Conservation (phyloP, 2,797 vertebrate genomes). For the Trichosurus vulpecula region DNA sequence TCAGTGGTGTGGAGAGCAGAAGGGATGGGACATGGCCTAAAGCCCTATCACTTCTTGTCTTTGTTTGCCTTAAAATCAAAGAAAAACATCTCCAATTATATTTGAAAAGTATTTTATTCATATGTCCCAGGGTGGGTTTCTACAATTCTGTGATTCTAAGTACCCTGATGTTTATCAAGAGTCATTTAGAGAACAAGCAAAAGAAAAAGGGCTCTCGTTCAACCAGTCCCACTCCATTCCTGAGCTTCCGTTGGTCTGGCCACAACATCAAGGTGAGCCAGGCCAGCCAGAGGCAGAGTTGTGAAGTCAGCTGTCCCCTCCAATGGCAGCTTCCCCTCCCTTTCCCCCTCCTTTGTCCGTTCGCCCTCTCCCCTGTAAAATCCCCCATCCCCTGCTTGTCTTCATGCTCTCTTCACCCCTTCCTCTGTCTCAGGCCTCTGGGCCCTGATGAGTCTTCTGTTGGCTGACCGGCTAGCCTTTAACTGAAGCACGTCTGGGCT, state of each 20-base stretch:
- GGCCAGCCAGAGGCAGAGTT: background rate
- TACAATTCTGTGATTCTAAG: background rate
- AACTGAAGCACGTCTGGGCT: background rate
- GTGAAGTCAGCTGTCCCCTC: background rate
- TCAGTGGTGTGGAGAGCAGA: background rate
- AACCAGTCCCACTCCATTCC: background rate
- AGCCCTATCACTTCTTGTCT: background rate
- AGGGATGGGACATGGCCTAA: background rate
- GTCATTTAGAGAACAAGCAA: background rate
- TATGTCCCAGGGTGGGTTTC: background rate
- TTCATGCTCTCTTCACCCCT: background rate
- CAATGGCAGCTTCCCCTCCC: background rate
- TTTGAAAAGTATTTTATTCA: background rate
- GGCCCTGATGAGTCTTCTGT: background rate
- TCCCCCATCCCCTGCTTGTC: background rate
- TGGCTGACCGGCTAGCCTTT: background rate
- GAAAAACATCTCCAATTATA: background rate
- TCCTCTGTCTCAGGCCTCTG: background rate
- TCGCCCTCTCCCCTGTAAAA: background rate
- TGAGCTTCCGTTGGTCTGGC: background rate
- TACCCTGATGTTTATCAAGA: background rate
- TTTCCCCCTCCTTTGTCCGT: background rate
- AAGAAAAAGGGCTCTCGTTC: background rate
- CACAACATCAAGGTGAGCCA: background rate
- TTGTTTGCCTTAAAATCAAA: background rate